Base-by-base conservation (phyloP, 2,113 vertebrate species). In the Anolis carolinensis region DNA sequence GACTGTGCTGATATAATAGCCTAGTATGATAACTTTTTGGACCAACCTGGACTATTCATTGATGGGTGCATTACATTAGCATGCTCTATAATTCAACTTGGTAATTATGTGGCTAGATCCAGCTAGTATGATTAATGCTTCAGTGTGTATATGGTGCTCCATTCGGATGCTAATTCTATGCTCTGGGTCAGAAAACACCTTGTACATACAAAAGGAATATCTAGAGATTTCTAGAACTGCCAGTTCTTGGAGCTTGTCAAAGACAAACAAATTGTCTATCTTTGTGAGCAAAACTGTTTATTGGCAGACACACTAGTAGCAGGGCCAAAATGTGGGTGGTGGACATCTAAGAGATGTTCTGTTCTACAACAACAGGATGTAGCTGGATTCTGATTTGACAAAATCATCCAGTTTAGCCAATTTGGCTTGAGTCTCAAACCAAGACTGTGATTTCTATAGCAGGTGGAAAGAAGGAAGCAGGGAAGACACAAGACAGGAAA, bases 31-130 rank as follows among this genome's bases (percentile, higher is more conserved):
- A 93, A 83, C 50, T 84, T 83, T 91, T 91, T 88, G 84, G 81
- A 87, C 68, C 81, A 88, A 93, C 89, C 87, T 90, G 7, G 87
- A 86, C 87, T 93, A 93, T 89, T 93, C 88, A 89, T 92, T 88
- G 85, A 89, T 75, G 76, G 87, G 90, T 91, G 90, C 90, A 94
- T 92, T 34, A 13, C 36, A 39, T 52, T 89, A 90, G 89, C 89
- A 84, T 88, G 82, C 85, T 87, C 83, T 74, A 48, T 91, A 88
- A 89, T 84, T 82, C 91, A 87, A 83, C 90, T 84, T 90, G 65
- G 83, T 36, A 90, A 89, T 86, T 91, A 85, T 87, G 50, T 16
- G 74, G 18, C 63, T 48, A 59, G 63, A 55, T 36, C 32, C 70
- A 39, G 68, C n/a, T 7, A 8, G 20, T 82, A 21, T 50, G 59